Evolutionary conservation across 2,113 vertebrate species (phyloP), one percentile per base, ranked within the genome.

Genomic region (Phaethon lepturus): DNA sequence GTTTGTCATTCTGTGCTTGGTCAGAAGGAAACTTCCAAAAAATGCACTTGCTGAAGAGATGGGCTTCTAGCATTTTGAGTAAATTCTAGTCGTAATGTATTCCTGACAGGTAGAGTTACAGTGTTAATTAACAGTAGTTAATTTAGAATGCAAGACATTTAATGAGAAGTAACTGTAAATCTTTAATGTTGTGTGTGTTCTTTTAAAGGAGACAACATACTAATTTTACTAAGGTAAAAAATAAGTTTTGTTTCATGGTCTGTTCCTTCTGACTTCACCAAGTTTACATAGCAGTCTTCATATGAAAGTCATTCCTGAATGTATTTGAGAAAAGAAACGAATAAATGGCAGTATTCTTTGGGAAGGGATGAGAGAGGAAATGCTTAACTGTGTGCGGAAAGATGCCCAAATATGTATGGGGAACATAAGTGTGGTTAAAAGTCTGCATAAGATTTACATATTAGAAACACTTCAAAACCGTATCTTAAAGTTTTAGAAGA

Each of bases 41-140:
- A 17, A 52, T 0, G 1, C 6, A 2, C 4, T 80, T 62, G 26
- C 13, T 0, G 0, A 72, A 72, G 35, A 60, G 26, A 28, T 0
- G 3, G 26, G 26, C 47, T 17, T 52, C 15, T 58, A 35, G 69
- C 31, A 29, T 71, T 25, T 7, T n/a, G 68, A 81, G 35, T 40
- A 62, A 50, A 56, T 20, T 56, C 33, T 22, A 5, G 22, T 44
- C 26, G 59, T 93, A 2, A 42, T 55, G 18, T 79, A 7, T 56
- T 89, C 23, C 33, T 78, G 17, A 3, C 17, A 25, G 2, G 8
- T 10, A 17, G 42, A 75, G 25, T 71, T 91, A 59, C 11, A 40
- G 33, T 44, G 9, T 94, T 94, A 52, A 31, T 71, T 33, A 38
- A 13, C 6, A 17, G 1, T 8, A 64, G 28, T 62, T 88, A 49